Percentiles rank a stretch among this genome's conserved stretches.
Evolutionary conservation across 2,113 vertebrate genomes (phyloP).

Genomic region (Chaetodon trifascialis): DNA sequence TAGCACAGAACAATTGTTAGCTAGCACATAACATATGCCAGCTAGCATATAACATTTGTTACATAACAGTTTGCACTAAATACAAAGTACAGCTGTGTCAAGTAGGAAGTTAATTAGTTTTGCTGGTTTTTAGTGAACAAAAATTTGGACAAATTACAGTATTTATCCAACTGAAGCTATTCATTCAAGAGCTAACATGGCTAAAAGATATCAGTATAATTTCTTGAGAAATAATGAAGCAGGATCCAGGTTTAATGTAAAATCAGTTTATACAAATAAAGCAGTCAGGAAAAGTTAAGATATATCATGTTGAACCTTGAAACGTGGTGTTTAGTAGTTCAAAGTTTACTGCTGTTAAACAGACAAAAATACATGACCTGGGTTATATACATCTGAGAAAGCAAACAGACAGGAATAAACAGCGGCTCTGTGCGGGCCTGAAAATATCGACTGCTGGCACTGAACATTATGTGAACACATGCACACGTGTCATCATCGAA

Average conservation of each 20-base stretch:
- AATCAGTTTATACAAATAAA: neutral
- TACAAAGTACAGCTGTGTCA: no score
- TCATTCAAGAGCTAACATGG: no score
- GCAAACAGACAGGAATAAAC: conserved; percentile 14
- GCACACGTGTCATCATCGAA: neutral
- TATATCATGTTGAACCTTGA: neutral
- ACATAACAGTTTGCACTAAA: no score
- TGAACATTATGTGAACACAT: neutral
- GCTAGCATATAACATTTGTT: no score
- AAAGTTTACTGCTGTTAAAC: conserved; percentile 1
- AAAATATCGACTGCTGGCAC: neutral
- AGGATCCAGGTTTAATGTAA: neutral
- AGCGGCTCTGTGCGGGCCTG: neutral
- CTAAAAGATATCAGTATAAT: no score
- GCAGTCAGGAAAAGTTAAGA: neutral
- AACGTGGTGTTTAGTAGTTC: neutral
- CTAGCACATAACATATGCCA: no score
- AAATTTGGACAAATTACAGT: no score
- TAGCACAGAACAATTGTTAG: no score
- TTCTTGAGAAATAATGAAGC: neutral
- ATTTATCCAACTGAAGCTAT: no score
- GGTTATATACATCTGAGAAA: neutral
- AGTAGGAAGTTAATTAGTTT: no score
- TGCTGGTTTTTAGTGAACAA: no score
- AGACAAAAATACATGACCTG: conserved; percentile 22